Evolutionary conservation across 1,140 invertebrate species (phyloP).

Genomic region (Spodoptera frugiperda): DNA sequence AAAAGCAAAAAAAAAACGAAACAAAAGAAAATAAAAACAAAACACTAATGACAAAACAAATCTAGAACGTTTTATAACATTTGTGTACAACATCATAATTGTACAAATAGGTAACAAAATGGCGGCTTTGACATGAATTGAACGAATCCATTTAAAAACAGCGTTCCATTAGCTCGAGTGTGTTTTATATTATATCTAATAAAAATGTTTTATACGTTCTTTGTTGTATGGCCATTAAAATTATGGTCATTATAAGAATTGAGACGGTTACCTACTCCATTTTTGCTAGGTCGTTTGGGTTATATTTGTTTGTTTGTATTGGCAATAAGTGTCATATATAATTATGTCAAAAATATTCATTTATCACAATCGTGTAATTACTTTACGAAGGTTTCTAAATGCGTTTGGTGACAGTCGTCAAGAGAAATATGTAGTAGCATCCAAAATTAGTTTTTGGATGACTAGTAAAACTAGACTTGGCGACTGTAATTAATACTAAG

Average conservation of each 20-base stretch:
- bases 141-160: slow-evolving; percentile 40
- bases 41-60: slow-evolving; percentile 31
- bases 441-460: too few relatives aligned
- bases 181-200: slow-evolving; percentile 41
- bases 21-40: slow-evolving; percentile 12
- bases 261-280: background rate
- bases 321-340: background rate
- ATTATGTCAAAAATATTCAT: too few relatives aligned
- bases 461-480: too few relatives aligned
- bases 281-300: background rate
- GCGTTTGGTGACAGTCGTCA: too few relatives aligned
- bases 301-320: background rate
- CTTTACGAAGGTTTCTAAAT: background rate
- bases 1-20: background rate
- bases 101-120: slow-evolving; percentile 22
- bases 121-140: slow-evolving; percentile 32
- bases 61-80: slow-evolving; percentile 12
- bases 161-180: slow-evolving; percentile 40
- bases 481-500: too few relatives aligned
- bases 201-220: slow-evolving; percentile 40
- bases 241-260: slow-evolving; percentile 29
- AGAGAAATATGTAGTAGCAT: too few relatives aligned
- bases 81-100: slow-evolving; percentile 24
- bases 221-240: slow-evolving; percentile 32
- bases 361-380: background rate